These are phyloP conservation scores for Tokudaia muenninki DNA, from an alignment of 2,797 vertebrate genomes.

Conservation along the genomic window DNA sequence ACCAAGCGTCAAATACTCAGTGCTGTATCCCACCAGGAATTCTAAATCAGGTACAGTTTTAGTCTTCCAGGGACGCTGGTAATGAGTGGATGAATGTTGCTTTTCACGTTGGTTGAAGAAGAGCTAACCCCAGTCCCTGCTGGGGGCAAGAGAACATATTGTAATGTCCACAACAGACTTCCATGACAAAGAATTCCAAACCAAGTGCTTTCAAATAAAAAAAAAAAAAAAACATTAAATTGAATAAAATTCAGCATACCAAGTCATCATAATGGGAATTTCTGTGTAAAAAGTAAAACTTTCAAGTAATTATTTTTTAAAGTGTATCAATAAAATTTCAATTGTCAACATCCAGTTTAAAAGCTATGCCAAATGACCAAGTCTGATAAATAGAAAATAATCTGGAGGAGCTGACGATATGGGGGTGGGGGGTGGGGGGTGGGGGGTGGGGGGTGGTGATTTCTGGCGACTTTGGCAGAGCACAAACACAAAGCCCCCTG, in stretches of 20 bases:
- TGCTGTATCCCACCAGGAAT: background rate
- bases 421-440: background rate
- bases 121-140: fast-evolving
- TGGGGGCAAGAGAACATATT: too few species aligned
- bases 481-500: constrained; percentile 41
- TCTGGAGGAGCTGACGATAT: background rate
- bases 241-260: background rate
- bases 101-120: background rate
- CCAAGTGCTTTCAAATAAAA: background rate
- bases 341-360: background rate
- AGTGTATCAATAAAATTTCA: background rate
- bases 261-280: background rate
- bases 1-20: too few species aligned
- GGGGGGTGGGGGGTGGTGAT: background rate
- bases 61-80: too few species aligned
- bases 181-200: background rate
- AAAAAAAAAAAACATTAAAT: background rate
- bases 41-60: background rate
- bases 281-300: background rate
- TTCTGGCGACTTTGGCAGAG: background rate
- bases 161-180: background rate
- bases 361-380: constrained; percentile 34
- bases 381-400: constrained; percentile 63
- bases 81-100: background rate
- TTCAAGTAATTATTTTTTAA: background rate